Percentiles rank a stretch among this genome's conserved stretches.
Conservation (phyloP, 2,888 invertebrate genomes). For the Cerastoderma edule region DNA sequence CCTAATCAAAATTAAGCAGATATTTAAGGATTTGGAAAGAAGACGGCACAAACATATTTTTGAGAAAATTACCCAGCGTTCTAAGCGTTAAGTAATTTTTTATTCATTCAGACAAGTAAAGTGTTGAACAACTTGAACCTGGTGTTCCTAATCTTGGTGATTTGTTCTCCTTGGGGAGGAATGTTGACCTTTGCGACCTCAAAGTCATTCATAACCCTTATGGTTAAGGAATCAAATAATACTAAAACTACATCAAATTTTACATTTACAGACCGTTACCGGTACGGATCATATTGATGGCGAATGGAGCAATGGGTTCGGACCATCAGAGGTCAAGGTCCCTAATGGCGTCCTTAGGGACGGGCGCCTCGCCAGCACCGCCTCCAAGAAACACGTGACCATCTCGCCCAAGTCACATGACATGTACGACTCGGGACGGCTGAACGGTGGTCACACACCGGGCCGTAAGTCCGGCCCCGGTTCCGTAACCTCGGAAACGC, state of each 20-base stretch:
- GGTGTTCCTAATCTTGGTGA: no score
- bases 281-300: slow-evolving; percentile 57
- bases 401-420: slow-evolving; percentile 64
- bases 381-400: slow-evolving; percentile 73
- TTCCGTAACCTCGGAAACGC: slow-evolving; percentile 48
- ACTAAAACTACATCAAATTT: background rate
- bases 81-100: no score
- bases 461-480: slow-evolving; percentile 43
- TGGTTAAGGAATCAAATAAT: no score
- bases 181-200: no score
- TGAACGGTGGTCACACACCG: slow-evolving; percentile 8
- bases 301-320: slow-evolving; percentile 65
- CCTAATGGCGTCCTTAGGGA: slow-evolving; percentile 67
- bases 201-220: no score
- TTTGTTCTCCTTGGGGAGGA: no score
- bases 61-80: no score
- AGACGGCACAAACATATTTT: no score
- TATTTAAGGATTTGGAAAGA: no score
- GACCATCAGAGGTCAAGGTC: slow-evolving; percentile 66
- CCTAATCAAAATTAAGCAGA: no score
- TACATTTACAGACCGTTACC: slow-evolving; percentile 46
- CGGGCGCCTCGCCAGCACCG: slow-evolving; percentile 58
- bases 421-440: slow-evolving; percentile 8
- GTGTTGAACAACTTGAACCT: no score
- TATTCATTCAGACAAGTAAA: no score